phyloP scores from a whole-genome alignment of 2,888 invertebrate species.

The Oasisia sp. region DNA sequence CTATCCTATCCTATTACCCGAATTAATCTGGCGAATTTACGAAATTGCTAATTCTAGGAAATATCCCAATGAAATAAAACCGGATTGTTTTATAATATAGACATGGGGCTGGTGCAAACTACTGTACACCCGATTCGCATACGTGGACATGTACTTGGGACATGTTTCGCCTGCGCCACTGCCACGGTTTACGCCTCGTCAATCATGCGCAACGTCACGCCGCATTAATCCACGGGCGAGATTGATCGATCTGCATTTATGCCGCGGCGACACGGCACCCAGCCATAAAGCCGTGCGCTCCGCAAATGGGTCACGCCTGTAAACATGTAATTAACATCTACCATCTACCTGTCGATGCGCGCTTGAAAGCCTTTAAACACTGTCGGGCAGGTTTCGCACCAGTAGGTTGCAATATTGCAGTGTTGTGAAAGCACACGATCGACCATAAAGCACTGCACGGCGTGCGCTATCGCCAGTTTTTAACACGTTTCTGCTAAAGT shows the following conservation, averaged over 20 bases:
- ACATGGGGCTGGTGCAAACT: no score
- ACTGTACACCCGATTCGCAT: not conserved
- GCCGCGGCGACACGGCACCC: not conserved
- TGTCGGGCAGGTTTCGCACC: not conserved
- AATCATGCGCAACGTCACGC: constrained; percentile 1
- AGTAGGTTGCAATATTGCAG: not conserved
- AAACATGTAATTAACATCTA: constrained; percentile 13
- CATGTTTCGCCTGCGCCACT: not conserved
- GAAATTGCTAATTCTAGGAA: no score
- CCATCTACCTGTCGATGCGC: constrained; percentile 1
- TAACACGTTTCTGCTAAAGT: constrained; percentile 4
- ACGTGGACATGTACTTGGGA: not conserved
- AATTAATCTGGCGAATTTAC: no score
- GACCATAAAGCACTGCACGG: not conserved
- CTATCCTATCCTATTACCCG: no score
- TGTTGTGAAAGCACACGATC: not conserved
- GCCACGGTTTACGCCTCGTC: not conserved
- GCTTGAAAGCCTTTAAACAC: constrained; percentile 1
- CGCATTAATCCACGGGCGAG: not conserved
- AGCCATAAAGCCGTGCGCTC: constrained; percentile 6
- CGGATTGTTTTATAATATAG: no score
- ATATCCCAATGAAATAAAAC: no score
- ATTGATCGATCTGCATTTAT: constrained; percentile 11
- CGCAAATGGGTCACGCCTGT: constrained; percentile 17
- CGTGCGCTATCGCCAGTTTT: not conserved